These are phyloP conservation scores for Cygnus atratus DNA, from an alignment of 2,113 vertebrate genomes.

Conservation along the genomic window DNA sequence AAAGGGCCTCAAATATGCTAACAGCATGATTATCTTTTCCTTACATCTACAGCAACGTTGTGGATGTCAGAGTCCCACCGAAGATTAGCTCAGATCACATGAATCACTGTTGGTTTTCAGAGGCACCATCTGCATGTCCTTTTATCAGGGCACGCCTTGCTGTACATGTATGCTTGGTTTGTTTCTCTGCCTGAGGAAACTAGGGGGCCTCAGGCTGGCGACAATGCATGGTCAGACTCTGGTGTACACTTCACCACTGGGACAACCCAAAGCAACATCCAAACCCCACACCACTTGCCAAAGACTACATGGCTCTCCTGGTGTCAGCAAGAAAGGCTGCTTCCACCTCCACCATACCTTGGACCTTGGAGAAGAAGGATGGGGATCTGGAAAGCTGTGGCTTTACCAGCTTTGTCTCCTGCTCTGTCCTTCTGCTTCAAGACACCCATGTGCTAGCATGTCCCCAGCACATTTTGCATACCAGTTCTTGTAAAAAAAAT, in stretches of 20 bases:
- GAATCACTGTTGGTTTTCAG: neutral
- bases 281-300: neutral
- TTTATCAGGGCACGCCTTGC: neutral
- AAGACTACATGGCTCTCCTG: neutral
- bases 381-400: neutral
- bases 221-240: neutral
- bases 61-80: neutral
- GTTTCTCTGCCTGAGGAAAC: neutral
- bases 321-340: neutral
- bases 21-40: neutral
- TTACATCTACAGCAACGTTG: neutral
- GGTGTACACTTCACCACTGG: neutral
- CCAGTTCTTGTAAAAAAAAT: neutral
- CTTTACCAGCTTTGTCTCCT: neutral
- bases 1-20: neutral
- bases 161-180: neutral
- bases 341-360: neutral
- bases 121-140: neutral
- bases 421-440: neutral
- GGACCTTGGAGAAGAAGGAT: neutral
- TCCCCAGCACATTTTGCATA: neutral
- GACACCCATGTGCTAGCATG: accelerated
- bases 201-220: neutral
- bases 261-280: neutral
- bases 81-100: neutral